Evolutionary conservation across 30 jellyfish, hydroid and myxozoan species (phyloP), one percentile per base, ranked within the genome.

Genomic region (Turritopsis dohrnii): DNA sequence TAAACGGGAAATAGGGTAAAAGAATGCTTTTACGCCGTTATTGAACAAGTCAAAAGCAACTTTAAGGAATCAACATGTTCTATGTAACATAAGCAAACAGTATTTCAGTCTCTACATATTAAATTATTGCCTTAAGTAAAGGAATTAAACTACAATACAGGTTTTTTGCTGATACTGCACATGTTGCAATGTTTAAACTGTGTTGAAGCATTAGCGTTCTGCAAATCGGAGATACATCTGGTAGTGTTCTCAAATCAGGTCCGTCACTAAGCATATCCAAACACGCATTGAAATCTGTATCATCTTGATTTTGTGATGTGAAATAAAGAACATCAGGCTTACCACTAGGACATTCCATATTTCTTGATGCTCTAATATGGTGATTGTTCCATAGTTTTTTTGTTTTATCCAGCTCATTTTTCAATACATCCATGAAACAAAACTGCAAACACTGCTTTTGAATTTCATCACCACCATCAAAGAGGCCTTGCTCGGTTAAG

Each of bases 371-470:
- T 26, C 90, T 52, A 8, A 84, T 74, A 28, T 29, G 52, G 53
- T 72, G 87, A 4, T 30, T 29, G 65, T 74, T 72, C 90, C 87
- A 84, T 20, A 23, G n/a, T 1, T 72, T 79, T 41, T 71, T 71
- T 16, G 74, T 53, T 25, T 84, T 80, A 74, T 84, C 90, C 28
- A 84, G 87, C 79, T 72, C 87, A 18, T 18, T n/a, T 53, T 84
- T 87, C 28, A 84, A 29, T 52, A 84, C 29, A 66, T 79, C 87
- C 30, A 29, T 52, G 27, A 72, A 84, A 79, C 87, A 84, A 65
- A 84, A 84, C 87, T 79, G 53, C 88, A 73, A 31, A 16, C 87
- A 73, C 66, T 52, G 79, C 77, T n/a, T 74, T 19, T 73, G 88
- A 19, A 84, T 19, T 22, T 84, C 30, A 25, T 52, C 53, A 24